These are phyloP conservation scores for Coregonus clupeaformis DNA, from an alignment of 2,113 vertebrate species.

Conservation along the genomic window DNA sequence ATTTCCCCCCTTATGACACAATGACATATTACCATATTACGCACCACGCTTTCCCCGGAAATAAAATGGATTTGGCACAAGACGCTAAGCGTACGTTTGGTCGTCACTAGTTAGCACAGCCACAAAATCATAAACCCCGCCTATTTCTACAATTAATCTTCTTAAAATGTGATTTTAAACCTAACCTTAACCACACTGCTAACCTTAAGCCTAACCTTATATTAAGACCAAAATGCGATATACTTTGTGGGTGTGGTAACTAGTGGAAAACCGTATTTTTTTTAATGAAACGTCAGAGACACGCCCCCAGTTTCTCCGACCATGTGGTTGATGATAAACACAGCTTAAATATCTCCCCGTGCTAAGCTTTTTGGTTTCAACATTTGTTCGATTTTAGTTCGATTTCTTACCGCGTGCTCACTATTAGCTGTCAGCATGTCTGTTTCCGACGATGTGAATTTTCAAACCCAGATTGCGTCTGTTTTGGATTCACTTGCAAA, in stretches of 20 bases:
- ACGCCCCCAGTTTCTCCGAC: constrained; percentile 31
- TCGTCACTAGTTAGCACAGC: too few species aligned
- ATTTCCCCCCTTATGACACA: too few species aligned
- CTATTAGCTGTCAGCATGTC: constrained; percentile 48
- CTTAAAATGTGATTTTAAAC: too few species aligned
- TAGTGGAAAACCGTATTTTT: too few species aligned
- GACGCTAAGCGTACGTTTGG: not conserved
- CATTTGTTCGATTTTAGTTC: not conserved
- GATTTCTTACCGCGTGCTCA: not conserved
- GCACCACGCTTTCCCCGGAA: constrained; percentile 1
- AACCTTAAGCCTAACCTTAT: too few species aligned
- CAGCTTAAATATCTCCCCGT: not conserved
- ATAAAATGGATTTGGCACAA: not conserved
- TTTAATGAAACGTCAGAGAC: not conserved
- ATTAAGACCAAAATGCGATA: too few species aligned
- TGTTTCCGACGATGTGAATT: constrained; percentile 27
- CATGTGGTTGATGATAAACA: constrained; percentile 64
- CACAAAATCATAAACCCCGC: too few species aligned
- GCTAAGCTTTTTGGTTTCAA: too few species aligned
- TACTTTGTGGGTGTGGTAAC: too few species aligned
- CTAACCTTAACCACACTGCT: too few species aligned
- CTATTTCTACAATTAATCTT: too few species aligned
- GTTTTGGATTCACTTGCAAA: constrained; percentile 66
- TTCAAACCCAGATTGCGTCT: constrained; percentile 69
- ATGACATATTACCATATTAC: not conserved